Conservation (phyloP, 2,888 invertebrate species). For the Saturnia japonica region DNA sequence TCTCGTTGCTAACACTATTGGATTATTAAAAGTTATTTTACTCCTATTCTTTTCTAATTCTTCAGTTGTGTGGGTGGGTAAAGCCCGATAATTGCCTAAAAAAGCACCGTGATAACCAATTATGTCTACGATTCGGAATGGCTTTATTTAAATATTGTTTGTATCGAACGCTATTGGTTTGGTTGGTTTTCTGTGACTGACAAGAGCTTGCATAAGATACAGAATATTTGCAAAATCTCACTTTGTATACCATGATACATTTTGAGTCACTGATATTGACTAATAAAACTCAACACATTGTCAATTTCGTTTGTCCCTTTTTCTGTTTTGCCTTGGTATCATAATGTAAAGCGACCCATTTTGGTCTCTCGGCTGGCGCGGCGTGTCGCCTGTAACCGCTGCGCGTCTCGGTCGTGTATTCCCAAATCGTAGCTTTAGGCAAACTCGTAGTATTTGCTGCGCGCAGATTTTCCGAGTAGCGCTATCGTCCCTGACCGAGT, state of each 20-base stretch:
- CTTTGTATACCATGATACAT: not conserved
- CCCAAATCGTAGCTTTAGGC: not conserved
- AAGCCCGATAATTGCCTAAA: not conserved
- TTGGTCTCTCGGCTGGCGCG: too few species aligned
- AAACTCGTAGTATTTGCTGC: not conserved
- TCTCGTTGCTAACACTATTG: not conserved
- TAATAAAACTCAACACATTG: too few species aligned
- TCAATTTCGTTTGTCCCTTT: too few species aligned
- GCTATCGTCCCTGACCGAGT: constrained; percentile 4
- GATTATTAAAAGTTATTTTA: not conserved
- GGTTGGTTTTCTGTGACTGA: not conserved
- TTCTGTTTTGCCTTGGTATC: too few species aligned
- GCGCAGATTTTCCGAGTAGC: constrained; percentile 4
- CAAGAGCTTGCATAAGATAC: not conserved
- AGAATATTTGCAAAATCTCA: not conserved
- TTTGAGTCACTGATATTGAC: not conserved
- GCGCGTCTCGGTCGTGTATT: not conserved
- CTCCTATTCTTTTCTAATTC: not conserved
- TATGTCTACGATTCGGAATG: not conserved
- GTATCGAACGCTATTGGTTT: too few species aligned
- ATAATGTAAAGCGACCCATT: not conserved
- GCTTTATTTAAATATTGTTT: not conserved
- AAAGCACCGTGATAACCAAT: not conserved
- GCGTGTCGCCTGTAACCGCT: not conserved
- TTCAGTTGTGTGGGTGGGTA: not conserved